Conservation (phyloP, 2,797 vertebrate species). For the Lateolabrax maculatus region DNA sequence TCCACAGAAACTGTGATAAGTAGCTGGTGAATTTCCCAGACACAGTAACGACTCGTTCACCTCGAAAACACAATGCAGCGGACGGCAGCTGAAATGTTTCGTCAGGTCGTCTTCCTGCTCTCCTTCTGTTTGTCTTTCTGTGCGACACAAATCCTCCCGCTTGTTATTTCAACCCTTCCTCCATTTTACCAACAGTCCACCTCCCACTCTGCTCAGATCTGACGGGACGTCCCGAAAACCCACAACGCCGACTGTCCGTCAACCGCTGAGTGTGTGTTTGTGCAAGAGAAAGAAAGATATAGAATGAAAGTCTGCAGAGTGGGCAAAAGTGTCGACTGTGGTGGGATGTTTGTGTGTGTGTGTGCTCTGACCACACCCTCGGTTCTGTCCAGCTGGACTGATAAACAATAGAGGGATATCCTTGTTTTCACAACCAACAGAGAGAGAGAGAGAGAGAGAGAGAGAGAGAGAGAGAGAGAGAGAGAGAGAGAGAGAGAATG, state of each 20-base stretch:
- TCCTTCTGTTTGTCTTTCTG: neutral
- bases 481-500: constrained; percentile 6
- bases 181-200: constrained; percentile 24
- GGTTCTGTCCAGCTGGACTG: constrained; percentile 75
- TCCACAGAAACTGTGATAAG: neutral
- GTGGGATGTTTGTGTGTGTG: constrained; percentile 45
- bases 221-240: constrained; percentile 48
- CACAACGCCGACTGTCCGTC: neutral
- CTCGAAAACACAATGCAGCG: neutral
- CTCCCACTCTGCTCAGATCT: neutral
- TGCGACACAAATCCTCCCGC: constrained; percentile 13
- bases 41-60: neutral
- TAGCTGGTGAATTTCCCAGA: constrained; percentile 1
- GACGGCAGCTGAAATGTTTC: neutral
- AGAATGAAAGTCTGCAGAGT: constrained; percentile 64
- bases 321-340: constrained; percentile 48
- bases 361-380: constrained; percentile 75
- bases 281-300: constrained; percentile 49
- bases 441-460: constrained; percentile 26
- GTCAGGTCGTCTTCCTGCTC: constrained; percentile 29
- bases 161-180: constrained; percentile 55
- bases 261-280: constrained; percentile 28
- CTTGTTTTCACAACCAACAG: constrained; percentile 82
- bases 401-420: constrained; percentile 88
- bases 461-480: neutral